Evolutionary conservation across 2,113 vertebrate genomes (phyloP).

Genomic region (Hoplias malabaricus): DNA sequence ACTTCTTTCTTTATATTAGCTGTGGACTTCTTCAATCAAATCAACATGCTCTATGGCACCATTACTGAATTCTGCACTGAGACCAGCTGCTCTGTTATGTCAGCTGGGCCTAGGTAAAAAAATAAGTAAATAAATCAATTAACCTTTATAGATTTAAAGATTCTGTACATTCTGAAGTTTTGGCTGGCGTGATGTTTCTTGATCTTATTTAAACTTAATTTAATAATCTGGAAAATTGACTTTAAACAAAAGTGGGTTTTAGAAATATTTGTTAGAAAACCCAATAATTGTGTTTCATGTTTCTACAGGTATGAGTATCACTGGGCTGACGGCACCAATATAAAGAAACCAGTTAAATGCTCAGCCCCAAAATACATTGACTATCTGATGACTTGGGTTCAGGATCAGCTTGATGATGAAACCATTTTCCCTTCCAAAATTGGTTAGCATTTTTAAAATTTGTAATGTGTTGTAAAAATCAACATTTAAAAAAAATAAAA

Average conservation of each 20-base stretch:
- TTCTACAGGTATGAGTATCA: constrained; percentile 90
- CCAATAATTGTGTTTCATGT: neutral
- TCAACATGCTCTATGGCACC: constrained; percentile 97
- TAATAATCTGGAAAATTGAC: neutral
- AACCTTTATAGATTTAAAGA: neutral
- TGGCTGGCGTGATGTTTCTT: too few species aligned
- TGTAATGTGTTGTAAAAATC: neutral
- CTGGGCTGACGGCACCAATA: constrained; percentile 97
- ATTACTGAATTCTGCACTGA: constrained; percentile 97
- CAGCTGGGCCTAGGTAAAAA: constrained; percentile 88
- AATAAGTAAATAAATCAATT: too few species aligned
- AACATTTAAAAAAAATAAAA: neutral
- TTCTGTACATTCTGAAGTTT: too few species aligned
- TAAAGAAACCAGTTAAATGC: constrained; percentile 97
- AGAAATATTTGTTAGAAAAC: neutral
- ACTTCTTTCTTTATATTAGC: constrained; percentile 66
- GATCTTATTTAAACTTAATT: neutral
- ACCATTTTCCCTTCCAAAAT: constrained; percentile 98
- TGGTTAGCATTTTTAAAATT: constrained; percentile 71
- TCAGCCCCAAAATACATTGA: constrained; percentile 96
- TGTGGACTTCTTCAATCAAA: constrained; percentile 98
- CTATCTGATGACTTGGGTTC: constrained; percentile 98
- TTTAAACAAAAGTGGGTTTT: neutral
- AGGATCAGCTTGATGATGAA: constrained; percentile 96
- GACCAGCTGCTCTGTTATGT: constrained; percentile 90